phyloP scores from a whole-genome alignment of 2,888 invertebrate species.

The Entomobrya proxima region DNA sequence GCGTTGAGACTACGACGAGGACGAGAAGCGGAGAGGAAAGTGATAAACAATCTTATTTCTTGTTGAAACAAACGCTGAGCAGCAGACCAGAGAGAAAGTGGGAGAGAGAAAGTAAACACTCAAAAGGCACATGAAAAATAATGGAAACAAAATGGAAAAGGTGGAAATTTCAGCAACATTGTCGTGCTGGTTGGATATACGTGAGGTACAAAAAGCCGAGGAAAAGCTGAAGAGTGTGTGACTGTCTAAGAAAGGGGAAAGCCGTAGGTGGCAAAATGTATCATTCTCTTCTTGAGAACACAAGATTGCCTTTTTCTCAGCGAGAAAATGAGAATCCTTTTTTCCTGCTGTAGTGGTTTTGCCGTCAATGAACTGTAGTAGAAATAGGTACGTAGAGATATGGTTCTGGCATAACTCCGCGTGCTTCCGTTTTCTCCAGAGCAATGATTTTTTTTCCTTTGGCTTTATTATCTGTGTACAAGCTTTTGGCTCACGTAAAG shows the following conservation, averaged over 20 bases:
- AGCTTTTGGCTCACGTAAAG: constrained; percentile 53
- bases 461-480: background rate
- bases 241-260: background rate
- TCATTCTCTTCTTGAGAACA: background rate
- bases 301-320: background rate
- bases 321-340: background rate
- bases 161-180: background rate
- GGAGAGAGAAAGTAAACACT: background rate
- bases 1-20: background rate
- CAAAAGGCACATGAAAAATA: background rate
- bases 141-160: background rate
- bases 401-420: background rate
- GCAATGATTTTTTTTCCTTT: background rate
- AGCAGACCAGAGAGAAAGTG: background rate
- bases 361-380: background rate
- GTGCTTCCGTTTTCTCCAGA: background rate
- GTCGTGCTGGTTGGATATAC: background rate
- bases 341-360: background rate
- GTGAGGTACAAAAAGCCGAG: background rate
- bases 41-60: constrained; percentile 10
- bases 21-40: background rate
- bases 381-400: background rate
- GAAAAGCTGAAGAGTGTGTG: background rate
- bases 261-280: constrained; percentile 32
- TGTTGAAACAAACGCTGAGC: background rate